Base-by-base conservation (phyloP, 2,797 vertebrate genomes). In the Coregonus suidteri region DNA sequence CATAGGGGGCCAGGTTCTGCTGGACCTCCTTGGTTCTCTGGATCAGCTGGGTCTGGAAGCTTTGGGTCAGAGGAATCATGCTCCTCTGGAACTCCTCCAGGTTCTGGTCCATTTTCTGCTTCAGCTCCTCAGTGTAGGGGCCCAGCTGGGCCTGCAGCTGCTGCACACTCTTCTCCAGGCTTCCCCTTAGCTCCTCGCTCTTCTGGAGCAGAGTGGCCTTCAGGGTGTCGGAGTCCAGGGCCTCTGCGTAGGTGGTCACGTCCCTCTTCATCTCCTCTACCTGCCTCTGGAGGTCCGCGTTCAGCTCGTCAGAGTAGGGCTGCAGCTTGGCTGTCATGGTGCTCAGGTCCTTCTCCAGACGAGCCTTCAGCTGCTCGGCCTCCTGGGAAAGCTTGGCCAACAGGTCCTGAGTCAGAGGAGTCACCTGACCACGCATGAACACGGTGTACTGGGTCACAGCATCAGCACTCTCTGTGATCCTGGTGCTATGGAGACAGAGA, bases 51-150 rank as follows among this genome's bases (percentile, higher is more conserved):
- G 13, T 54, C 69, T 92, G 86, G 13, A 93, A 86, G 74, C 37
- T 85, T 80, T 91, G 79, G 25, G 84, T 78, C 80, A 92, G 71
- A 52, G 89, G 92, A 53, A 74, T 54, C 74, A 91, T 78, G 80
- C 51, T 90, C 37, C 37, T 89, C 83, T 92, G 88, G 35, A 94
- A 91, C n/a, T 91, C 87, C 37, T 91, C 83, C 65, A 95, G 41
- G 51, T 88, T 87, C 54, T 90, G 82, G 20, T 93, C 87, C 9
- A 47, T 75, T 83, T 92, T 94, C 75, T 90, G 67, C 75, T 84
- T 93, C 6, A 94, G 74, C 59, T 94, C 41, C 41, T 47, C 41
- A 13, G 41, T 47, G 41, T 47, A 91, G 31, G 93, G 92, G 1
- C 87, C 86, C 83, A 94, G 82, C 79, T 88, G 83, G 59, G 79